phyloP scores from a whole-genome alignment of 2,888 invertebrate species.

The Cheilosia grossa region DNA sequence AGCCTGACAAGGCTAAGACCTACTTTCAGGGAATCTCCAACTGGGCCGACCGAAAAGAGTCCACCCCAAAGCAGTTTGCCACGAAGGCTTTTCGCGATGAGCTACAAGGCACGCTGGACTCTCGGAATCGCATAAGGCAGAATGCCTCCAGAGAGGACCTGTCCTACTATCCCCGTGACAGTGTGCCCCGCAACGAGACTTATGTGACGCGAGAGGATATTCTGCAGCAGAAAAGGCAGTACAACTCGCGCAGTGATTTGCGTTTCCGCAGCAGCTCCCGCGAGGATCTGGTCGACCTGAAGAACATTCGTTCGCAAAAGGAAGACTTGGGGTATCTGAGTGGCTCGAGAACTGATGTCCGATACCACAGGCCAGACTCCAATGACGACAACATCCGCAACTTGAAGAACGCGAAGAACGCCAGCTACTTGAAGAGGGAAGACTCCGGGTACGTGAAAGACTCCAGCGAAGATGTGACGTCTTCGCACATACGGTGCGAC shows the following conservation, averaged over 20 bases:
- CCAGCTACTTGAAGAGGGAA: conserved; percentile 77
- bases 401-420: conserved; percentile 69
- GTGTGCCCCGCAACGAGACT: conserved; percentile 76
- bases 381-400: conserved; percentile 77
- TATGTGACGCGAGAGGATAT: conserved; percentile 82
- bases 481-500: conserved; percentile 84
- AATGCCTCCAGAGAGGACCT: conserved; percentile 76
- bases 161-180: conserved; percentile 52
- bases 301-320: conserved; percentile 79
- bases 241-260: conserved; percentile 80
- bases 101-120: conserved; percentile 81
- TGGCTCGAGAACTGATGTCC: conserved; percentile 79
- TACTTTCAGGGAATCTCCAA: conserved; percentile 91
- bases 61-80: conserved; percentile 80
- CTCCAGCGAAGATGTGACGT: conserved; percentile 77
- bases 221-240: conserved; percentile 81
- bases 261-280: conserved; percentile 80
- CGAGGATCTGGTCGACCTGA: conserved; percentile 81
- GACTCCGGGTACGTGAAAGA: conserved; percentile 78
- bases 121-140: conserved; percentile 80
- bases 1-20: conserved; percentile 82
- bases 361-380: conserved; percentile 77
- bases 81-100: conserved; percentile 83
- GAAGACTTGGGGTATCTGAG: conserved; percentile 79
- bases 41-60: conserved; percentile 88